A percentile compares a stretch with the other conserved stretches of the same genome.
Evolutionary conservation across 1,140 invertebrate genomes (phyloP).

Genomic region (Yoshiicerus persimilis): DNA sequence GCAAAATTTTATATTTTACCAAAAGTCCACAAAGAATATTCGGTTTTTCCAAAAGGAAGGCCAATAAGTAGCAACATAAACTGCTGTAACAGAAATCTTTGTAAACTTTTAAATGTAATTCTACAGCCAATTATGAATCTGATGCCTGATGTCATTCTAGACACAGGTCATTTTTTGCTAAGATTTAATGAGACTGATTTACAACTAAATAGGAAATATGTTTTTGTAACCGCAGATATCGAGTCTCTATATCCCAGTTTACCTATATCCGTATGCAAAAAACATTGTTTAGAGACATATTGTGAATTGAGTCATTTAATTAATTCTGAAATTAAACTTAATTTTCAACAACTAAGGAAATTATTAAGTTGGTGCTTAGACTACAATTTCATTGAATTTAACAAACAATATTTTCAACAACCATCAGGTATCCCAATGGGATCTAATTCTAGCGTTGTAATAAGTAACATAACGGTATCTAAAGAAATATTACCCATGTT

Average conservation of each 20-base stretch:
- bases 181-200: background rate
- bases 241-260: background rate
- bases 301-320: background rate
- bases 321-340: background rate
- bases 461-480: background rate
- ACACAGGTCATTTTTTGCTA: background rate
- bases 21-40: background rate
- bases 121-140: background rate
- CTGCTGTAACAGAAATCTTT: background rate
- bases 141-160: background rate
- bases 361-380: background rate
- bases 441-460: background rate
- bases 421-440: background rate
- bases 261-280: background rate
- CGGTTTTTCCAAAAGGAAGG: background rate
- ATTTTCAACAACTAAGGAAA: background rate
- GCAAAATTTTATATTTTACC: background rate
- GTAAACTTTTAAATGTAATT: background rate
- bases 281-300: background rate
- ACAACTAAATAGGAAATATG: background rate
- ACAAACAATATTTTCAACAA: background rate
- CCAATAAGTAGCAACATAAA: background rate
- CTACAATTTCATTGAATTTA: background rate
- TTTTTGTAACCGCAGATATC: background rate
- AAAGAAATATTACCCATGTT: background rate